These are phyloP conservation scores for Dufourea novaeangliae DNA, from an alignment of 1,140 invertebrate species.

Conservation along the genomic window DNA sequence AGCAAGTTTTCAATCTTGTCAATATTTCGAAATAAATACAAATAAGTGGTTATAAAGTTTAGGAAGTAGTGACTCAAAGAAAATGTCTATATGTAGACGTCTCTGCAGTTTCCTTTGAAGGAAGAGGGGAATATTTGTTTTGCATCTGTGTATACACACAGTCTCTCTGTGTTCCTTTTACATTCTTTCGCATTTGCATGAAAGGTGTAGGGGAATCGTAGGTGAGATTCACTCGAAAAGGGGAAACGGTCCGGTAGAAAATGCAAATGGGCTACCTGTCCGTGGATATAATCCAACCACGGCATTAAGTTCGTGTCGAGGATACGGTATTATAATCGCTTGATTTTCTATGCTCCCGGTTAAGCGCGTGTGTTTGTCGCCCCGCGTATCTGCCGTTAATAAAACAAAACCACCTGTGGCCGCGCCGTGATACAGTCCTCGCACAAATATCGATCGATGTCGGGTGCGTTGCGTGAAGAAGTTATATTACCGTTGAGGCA, in stretches of 20 bases:
- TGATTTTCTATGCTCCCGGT: not conserved
- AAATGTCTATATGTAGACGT: too few species aligned
- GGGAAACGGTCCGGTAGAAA: not conserved
- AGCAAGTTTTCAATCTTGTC: too few species aligned
- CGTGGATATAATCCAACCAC: slow-evolving; percentile 20
- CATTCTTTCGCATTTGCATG: not conserved
- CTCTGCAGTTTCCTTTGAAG: too few species aligned
- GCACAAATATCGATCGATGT: slow-evolving; percentile 50
- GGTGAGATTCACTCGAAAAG: slow-evolving; percentile 25
- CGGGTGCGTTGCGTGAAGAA: too few species aligned
- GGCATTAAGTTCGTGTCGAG: slow-evolving; percentile 9
- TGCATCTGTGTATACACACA: not conserved
- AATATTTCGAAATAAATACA: too few species aligned
- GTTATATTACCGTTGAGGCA: too few species aligned
- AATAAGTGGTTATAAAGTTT: too few species aligned
- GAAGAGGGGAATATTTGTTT: not conserved
- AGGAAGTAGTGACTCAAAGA: too few species aligned
- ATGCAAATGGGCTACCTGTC: slow-evolving; percentile 14
- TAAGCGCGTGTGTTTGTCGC: slow-evolving; percentile 23
- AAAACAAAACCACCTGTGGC: slow-evolving; percentile 73
- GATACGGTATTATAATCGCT: slow-evolving; percentile 4
- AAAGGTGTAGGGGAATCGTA: not conserved
- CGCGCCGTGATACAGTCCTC: slow-evolving; percentile 50
- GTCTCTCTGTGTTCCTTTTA: not conserved
- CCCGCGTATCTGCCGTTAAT: slow-evolving; percentile 59